Evolutionary conservation across 64 coral and sea anemone genomes (phyloP), one percentile per base, ranked within the genome.

Genomic region (Pocillopora verrucosa): DNA sequence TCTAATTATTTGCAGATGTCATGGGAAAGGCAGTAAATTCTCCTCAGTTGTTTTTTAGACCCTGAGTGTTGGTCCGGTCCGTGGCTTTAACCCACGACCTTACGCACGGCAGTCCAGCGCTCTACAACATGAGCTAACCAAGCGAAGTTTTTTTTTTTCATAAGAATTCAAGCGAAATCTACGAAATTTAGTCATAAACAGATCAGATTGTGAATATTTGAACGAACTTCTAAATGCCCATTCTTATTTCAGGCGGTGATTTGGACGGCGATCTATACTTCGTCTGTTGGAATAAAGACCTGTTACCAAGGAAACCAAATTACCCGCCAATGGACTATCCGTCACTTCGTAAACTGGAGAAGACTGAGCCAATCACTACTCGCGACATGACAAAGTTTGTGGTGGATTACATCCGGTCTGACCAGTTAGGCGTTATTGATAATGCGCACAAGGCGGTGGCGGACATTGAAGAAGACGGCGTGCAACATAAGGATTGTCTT

Each of bases 191-290:
- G 30, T 30, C 30, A 30, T 30, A 30, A 30, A 30, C 30, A 30
- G 30, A 30, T 30, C 30, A 30, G 30, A 30, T 30, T 30, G 30
- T 30, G 30, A 30, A 30, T 30, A 30, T 30, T 30, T 30, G 30
- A 30, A 30, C 30, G 30, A 0, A 30, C 30, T 25, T 68, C 10
- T 22, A 68, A 9, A 3, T 22, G 1, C 24, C 17, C 7, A 68
- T 41, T 84, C 24, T 30, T 13, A 84, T 56, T 69, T 0, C 51
- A 99, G 96, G 96, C 17, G 96, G 96, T 45, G 96, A 99, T 56
- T 80, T 99, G 51, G 96, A 99, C 85, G 96, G 96, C 1, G 96
- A 99, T 77, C 83, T 99, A n/a, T 99, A 99, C 84, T 99, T 93
- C 25, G 96, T 99, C 5, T 92, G 93, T 65, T 99, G 96, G 96